A percentile compares a stretch with the other conserved stretches of the same genome.
phyloP scores from a whole-genome alignment of 1,140 invertebrate genomes.

The Drosophila albomicans region DNA sequence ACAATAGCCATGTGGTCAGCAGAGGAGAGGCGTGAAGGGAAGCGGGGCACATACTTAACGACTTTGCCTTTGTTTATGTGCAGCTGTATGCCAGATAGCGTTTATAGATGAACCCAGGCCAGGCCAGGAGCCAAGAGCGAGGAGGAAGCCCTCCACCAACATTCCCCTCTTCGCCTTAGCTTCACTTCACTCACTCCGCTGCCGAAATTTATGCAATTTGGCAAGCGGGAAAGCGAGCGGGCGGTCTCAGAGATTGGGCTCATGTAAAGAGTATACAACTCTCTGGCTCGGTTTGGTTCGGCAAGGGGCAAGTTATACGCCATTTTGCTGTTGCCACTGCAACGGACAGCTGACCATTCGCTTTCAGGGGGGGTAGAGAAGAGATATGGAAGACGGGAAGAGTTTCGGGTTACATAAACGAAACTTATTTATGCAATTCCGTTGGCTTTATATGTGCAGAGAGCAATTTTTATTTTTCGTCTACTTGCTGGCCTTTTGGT shows the following conservation, averaged over 20 bases:
- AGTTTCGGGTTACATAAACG: constrained; percentile 48
- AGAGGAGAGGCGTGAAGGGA: neutral
- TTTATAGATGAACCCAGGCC: constrained; percentile 48
- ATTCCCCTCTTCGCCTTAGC: neutral
- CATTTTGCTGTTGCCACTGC: constrained; percentile 44
- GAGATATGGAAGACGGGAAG: neutral
- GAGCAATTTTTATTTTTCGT: constrained; percentile 25
- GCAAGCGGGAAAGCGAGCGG: constrained; percentile 4
- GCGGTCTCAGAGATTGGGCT: constrained; percentile 16
- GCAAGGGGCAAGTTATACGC: constrained; percentile 38
- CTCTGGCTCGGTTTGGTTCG: neutral
- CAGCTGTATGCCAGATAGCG: constrained; percentile 49
- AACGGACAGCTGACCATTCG: constrained; percentile 39
- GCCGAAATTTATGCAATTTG: constrained; percentile 63
- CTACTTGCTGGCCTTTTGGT: constrained; percentile 38
- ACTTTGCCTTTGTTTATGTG: constrained; percentile 66
- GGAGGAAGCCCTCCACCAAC: constrained; percentile 1
- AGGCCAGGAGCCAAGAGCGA: neutral
- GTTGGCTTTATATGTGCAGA: constrained; percentile 41
- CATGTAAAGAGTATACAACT: neutral
- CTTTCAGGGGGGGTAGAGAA: neutral
- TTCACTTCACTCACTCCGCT: constrained; percentile 7
- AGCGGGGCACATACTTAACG: constrained; percentile 54
- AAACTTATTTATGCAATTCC: constrained; percentile 69
- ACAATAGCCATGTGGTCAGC: constrained; percentile 45